Conservation (phyloP, 1,140 invertebrate species). For the Oppia nitens region DNA sequence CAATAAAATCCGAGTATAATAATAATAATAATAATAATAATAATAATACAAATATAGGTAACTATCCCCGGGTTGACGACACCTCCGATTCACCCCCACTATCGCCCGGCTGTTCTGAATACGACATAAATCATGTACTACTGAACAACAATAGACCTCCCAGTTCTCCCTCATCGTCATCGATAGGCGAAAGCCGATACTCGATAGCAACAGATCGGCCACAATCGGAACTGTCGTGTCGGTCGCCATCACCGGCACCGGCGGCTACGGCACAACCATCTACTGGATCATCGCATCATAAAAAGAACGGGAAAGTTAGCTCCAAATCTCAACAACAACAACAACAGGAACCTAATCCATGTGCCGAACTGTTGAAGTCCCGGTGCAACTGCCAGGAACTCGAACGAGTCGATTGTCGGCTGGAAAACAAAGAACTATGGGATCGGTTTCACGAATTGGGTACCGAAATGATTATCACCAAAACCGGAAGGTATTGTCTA, state of each 20-base stretch:
- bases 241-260: not conserved
- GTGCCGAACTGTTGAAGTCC: conserved; percentile 17
- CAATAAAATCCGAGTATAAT: no score
- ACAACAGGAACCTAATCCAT: conserved; percentile 8
- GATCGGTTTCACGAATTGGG: conserved; percentile 84
- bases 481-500: conserved; percentile 95
- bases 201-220: not conserved
- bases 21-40: no score
- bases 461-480: conserved; percentile 99
- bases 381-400: conserved; percentile 44
- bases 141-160: no score
- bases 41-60: no score
- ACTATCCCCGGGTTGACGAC: no score
- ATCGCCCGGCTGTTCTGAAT: not conserved
- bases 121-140: not conserved
- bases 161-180: not conserved
- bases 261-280: not conserved
- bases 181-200: not conserved
- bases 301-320: not conserved
- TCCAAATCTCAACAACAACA: not conserved
- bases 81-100: not conserved
- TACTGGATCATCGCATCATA: not conserved
- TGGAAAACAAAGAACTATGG: conserved; percentile 82
- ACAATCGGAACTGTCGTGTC: not conserved
- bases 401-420: conserved; percentile 59